Evolutionary conservation across 2,797 vertebrate species (phyloP), one percentile per base, ranked within the genome.

Genomic region (Acipenser ruthenus): DNA sequence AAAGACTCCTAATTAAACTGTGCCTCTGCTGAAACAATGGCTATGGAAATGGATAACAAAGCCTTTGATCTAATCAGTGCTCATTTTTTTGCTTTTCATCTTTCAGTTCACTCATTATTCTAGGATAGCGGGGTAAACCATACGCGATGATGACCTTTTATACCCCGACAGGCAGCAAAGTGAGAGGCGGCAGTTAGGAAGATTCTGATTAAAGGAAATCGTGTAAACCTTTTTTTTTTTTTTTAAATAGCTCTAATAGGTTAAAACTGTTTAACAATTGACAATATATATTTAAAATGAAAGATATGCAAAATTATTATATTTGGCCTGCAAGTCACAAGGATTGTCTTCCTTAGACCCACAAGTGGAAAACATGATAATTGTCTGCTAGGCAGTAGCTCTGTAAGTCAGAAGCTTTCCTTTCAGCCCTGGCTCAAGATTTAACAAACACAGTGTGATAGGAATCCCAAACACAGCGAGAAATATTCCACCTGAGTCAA

Each of bases 1-100:
- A 65, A 65, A 56, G 64, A 50, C 52, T 65, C 64, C 64, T 50
- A 52, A 64, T 52, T 53, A 18, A 13, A 64, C n/a, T 10, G 7
- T 12, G 7, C 64, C 64, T 58, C 64, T 52, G 48, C 48, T 23
- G 11, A 18, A 56, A 65, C 64, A 65, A 56, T 56, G 50, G 52
- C 64, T 47, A 47, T 49, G 52, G 64, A 65, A 56, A 49, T 12
- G 47, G 18, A 12, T 8, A 12, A 56, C 52, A 65, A 50, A 48
- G 52, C 64, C 50, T 65, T 65, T 65, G 64, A 65, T 65, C 50
- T 52, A 12, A 53, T 48, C 50, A 11, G 11, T 48, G 52, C 50
- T 37, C 23, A 37, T 18, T 37, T 53, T 65, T 18, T 10, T 56
- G 64, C 64, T 56, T 56, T 65, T 65, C 52, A 65, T 65, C 52